Evolutionary conservation across 2,113 vertebrate genomes (phyloP).

Genomic region (Leucoraja erinaceus): DNA sequence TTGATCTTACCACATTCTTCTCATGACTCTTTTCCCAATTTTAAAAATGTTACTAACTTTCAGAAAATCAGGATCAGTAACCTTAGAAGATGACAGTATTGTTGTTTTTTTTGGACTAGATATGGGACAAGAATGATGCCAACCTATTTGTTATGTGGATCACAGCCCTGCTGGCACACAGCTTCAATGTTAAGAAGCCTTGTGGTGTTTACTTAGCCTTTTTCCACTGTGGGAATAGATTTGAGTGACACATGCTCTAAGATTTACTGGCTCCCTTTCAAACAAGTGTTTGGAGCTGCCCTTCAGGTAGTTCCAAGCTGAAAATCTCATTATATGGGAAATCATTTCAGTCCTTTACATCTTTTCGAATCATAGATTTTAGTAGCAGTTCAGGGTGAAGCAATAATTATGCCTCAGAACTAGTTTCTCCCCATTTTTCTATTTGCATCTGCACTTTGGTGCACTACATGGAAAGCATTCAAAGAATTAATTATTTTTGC

Average conservation of each 20-base stretch:
- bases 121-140: background rate
- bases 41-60: background rate
- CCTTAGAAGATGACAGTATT: background rate
- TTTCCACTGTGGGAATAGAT: background rate
- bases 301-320: background rate
- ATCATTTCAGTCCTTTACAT: background rate
- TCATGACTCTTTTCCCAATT: background rate
- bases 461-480: constrained; percentile 5
- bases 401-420: background rate
- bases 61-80: background rate
- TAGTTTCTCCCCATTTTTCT: background rate
- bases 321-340: background rate
- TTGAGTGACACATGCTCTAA: background rate
- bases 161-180: background rate
- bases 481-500: background rate
- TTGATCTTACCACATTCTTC: background rate
- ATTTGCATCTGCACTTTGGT: background rate
- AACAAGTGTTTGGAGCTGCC: background rate
- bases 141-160: background rate
- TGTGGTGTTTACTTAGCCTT: background rate
- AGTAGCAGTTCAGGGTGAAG: background rate
- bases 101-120: background rate
- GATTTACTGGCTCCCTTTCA: background rate
- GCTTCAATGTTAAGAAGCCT: background rate
- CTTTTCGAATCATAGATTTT: background rate